Percentiles rank a stretch among this genome's conserved stretches.
Conservation (phyloP, 2,113 vertebrate genomes). For the Asarcornis scutulata region DNA sequence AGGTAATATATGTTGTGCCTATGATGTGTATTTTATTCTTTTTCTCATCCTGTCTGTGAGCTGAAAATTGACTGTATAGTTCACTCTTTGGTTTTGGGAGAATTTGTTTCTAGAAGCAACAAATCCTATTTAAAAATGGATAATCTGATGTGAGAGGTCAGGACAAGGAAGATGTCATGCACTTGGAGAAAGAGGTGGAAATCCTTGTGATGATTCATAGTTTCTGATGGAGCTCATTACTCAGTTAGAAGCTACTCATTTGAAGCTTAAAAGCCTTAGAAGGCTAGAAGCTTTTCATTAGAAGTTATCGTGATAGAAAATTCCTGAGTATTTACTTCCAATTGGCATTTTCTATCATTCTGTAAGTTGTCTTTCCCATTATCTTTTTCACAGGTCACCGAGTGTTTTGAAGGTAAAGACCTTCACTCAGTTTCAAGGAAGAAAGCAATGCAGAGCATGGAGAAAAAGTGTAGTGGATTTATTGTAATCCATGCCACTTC, state of each 20-base stretch:
- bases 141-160: not conserved
- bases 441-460: not conserved
- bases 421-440: not conserved
- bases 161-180: not conserved
- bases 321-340: not conserved
- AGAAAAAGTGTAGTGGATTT: not conserved
- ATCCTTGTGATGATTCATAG: not conserved
- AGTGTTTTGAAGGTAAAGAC: not conserved
- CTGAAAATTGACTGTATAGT: not conserved
- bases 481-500: not conserved
- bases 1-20: not conserved
- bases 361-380: not conserved
- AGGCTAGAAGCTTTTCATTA: not conserved
- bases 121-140: not conserved
- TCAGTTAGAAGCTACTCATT: not conserved
- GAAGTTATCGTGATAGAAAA: not conserved
- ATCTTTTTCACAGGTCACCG: not conserved
- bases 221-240: not conserved
- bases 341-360: not conserved
- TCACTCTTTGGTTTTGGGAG: not conserved
- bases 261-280: too few relatives aligned
- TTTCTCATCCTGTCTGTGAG: not conserved
- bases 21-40: not conserved
- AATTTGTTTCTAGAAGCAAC: not conserved
- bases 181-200: constrained; percentile 22